Conservation (phyloP, 2,888 invertebrate genomes). For the Heliothis peltigera region DNA sequence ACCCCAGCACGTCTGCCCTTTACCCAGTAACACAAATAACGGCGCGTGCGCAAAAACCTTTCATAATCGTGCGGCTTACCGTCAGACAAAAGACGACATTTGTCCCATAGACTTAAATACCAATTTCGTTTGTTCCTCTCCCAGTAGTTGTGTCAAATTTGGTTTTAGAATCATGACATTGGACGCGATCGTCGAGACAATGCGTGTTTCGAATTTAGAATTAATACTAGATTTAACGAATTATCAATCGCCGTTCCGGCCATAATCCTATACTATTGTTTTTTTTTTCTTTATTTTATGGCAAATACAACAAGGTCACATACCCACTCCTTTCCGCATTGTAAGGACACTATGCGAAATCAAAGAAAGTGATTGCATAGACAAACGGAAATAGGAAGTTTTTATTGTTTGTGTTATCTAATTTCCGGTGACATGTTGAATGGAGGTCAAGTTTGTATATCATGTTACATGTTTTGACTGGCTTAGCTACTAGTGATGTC, state of each 20-base stretch:
- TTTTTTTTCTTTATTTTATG: conserved; percentile 54
- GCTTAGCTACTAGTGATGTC: neutral
- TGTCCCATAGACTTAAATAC: conserved; percentile 57
- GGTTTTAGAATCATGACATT: conserved; percentile 83
- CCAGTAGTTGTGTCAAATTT: conserved; percentile 65
- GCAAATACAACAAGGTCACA: conserved; percentile 49
- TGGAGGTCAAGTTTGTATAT: conserved; percentile 75
- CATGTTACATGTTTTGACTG: conserved; percentile 27
- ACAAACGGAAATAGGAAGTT: conserved; percentile 81
- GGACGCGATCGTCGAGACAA: conserved; percentile 73
- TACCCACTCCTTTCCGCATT: conserved; percentile 59
- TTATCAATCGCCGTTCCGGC: conserved; percentile 56
- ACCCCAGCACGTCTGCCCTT: conserved; percentile 80
- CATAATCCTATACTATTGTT: conserved; percentile 60
- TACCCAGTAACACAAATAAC: conserved; percentile 86
- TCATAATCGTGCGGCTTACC: conserved; percentile 56
- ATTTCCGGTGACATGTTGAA: conserved; percentile 72
- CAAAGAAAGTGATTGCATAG: conserved; percentile 80
- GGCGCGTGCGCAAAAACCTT: conserved; percentile 73
- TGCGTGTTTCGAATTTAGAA: conserved; percentile 79
- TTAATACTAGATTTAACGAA: conserved; percentile 64
- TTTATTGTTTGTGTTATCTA: conserved; percentile 68
- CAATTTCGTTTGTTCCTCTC: conserved; percentile 56
- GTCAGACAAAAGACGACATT: conserved; percentile 64
- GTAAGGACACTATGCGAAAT: conserved; percentile 58